A percentile compares a stretch with the other conserved stretches of the same genome.
Conservation (phyloP, 2,888 invertebrate species). For the Cerceris rybyensis region DNA sequence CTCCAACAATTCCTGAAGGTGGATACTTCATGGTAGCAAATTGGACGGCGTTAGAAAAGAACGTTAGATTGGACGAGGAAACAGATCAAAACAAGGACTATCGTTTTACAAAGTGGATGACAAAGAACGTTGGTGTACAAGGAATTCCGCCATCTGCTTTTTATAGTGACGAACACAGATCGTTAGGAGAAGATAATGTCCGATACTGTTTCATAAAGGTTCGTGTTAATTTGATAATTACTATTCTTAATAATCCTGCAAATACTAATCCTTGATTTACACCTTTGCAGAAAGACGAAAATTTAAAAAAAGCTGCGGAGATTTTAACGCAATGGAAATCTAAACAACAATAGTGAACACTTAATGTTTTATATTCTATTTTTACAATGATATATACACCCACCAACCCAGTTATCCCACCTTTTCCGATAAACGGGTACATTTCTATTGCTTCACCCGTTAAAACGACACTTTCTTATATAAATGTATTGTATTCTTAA, state of each 20-base stretch:
- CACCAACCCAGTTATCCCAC: no score
- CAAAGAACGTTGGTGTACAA: slow-evolving; percentile 94
- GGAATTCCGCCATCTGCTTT: slow-evolving; percentile 98
- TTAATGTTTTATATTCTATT: not conserved
- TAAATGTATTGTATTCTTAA: no score
- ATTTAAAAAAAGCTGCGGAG: slow-evolving; percentile 76
- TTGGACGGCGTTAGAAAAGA: slow-evolving; percentile 89
- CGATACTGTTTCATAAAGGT: slow-evolving; percentile 98
- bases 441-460: no score
- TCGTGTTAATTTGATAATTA: slow-evolving; percentile 31
- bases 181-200: slow-evolving; percentile 92
- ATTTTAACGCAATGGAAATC: slow-evolving; percentile 81
- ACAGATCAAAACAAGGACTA: slow-evolving; percentile 90
- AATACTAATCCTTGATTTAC: slow-evolving; percentile 25
- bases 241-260: not conserved
- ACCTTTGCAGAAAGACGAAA: slow-evolving; percentile 86
- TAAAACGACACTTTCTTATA: no score
- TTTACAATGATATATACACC: no score
- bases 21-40: slow-evolving; percentile 99
- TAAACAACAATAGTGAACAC: slow-evolving; percentile 26
- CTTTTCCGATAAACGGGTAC: no score
- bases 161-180: slow-evolving; percentile 91
- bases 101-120: slow-evolving; percentile 97
- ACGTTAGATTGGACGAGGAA: slow-evolving; percentile 88
- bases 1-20: slow-evolving; percentile 96